Evolutionary conservation across 2,888 invertebrate genomes (phyloP).

Genomic region (Chromoteleia sp.): DNA sequence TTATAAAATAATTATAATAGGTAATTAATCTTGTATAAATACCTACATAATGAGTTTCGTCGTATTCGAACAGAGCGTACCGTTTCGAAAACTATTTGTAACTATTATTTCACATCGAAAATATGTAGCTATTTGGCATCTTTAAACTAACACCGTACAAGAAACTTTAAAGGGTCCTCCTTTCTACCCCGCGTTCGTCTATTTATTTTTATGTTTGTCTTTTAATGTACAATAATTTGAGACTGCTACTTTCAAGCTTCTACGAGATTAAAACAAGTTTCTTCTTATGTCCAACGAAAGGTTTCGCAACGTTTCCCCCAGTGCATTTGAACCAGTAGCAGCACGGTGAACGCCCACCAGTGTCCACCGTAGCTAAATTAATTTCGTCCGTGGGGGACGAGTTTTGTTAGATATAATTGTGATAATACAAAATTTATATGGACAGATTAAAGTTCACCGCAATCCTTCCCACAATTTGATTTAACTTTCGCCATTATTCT

Average conservation of each 20-base stretch:
- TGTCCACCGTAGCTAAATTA: constrained; percentile 62
- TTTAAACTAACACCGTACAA: no score
- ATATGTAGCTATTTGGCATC: no score
- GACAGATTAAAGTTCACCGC: constrained; percentile 51
- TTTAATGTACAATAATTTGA: background rate
- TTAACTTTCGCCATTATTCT: constrained; percentile 29
- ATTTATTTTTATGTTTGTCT: background rate
- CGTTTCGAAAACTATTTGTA: no score
- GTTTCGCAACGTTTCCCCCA: constrained; percentile 39
- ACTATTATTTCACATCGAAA: no score
- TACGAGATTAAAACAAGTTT: constrained; percentile 45
- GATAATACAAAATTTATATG: constrained; percentile 64
- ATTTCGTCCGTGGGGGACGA: constrained; percentile 51
- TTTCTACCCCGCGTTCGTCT: no score
- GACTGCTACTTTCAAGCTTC: background rate
- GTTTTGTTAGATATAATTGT: constrained; percentile 59
- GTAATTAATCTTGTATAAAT: no score
- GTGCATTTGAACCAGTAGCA: constrained; percentile 29
- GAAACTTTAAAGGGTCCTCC: no score
- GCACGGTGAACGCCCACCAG: constrained; percentile 50
- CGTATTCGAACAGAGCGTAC: no score
- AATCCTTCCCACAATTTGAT: constrained; percentile 35
- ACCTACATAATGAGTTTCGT: no score
- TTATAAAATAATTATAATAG: no score
- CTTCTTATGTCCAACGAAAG: constrained; percentile 29